Percentiles rank a stretch among this genome's conserved stretches.
Evolutionary conservation across 2,888 invertebrate genomes (phyloP).

Genomic region (Lypha dubia): DNA sequence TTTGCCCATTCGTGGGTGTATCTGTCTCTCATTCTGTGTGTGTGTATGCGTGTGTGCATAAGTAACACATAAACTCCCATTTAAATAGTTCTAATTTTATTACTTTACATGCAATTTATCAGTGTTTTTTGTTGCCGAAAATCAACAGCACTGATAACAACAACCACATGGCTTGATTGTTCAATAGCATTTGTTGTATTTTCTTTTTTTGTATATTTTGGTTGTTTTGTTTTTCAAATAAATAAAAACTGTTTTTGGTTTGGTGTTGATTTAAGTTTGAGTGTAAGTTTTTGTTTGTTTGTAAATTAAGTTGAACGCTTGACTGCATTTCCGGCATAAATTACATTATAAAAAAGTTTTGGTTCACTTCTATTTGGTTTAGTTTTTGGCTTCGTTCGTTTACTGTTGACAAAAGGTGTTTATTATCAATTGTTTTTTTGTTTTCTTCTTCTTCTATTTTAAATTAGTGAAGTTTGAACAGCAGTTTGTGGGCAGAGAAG

Average conservation of each 20-base stretch:
- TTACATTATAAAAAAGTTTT: constrained; percentile 47
- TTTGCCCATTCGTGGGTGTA: too few species aligned
- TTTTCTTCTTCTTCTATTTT: neutral
- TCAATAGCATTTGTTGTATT: neutral
- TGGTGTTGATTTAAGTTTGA: constrained; percentile 25
- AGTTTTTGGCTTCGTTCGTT: constrained; percentile 24
- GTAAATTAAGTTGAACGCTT: constrained; percentile 62
- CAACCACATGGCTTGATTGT: constrained; percentile 48
- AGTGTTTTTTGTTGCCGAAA: constrained; percentile 34
- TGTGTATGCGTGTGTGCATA: neutral
- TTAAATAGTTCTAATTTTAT: constrained; percentile 56
- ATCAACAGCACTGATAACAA: constrained; percentile 12
- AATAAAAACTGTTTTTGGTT: constrained; percentile 9
- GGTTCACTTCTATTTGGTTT: constrained; percentile 29
- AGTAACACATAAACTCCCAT: constrained; percentile 18
- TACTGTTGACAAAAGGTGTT: constrained; percentile 55
- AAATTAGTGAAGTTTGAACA: constrained; percentile 53
- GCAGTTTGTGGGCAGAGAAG: constrained; percentile 27
- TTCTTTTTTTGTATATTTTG: neutral
- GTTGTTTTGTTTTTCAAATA: constrained; percentile 29
- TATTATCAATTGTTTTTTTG: constrained; percentile 16
- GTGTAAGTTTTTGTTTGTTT: constrained; percentile 23
- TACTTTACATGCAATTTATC: constrained; percentile 46
- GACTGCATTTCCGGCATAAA: constrained; percentile 63
- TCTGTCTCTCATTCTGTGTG: too few species aligned